Conservation (phyloP, 2,888 invertebrate genomes). For the Polydrusus tereticollis region DNA sequence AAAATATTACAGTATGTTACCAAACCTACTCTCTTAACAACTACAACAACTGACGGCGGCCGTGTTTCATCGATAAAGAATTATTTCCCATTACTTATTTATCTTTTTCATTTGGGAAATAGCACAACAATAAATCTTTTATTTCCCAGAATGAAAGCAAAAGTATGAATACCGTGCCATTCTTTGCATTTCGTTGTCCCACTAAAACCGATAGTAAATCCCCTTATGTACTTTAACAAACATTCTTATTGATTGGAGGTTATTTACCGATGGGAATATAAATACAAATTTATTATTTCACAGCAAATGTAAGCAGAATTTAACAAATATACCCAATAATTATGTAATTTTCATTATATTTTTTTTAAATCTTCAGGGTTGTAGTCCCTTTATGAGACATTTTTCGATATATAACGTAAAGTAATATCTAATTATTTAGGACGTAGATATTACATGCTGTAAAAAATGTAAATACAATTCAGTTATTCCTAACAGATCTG, state of each 20-base stretch:
- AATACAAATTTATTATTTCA: neutral
- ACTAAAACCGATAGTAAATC: neutral
- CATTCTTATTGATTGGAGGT: slow-evolving; percentile 4
- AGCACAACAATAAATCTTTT: slow-evolving; percentile 1
- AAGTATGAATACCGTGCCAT: slow-evolving; percentile 6
- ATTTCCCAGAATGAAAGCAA: slow-evolving; percentile 7
- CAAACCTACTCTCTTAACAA: too few species aligned
- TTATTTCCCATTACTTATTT: neutral
- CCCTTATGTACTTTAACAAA: slow-evolving; percentile 6
- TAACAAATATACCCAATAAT: neutral
- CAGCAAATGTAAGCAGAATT: neutral
- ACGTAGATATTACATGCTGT: too few species aligned
- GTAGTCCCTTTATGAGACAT: too few species aligned
- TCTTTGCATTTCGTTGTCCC: slow-evolving; percentile 7
- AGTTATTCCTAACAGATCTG: too few species aligned
- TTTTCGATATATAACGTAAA: too few species aligned
- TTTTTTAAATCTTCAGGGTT: too few species aligned
- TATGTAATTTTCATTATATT: too few species aligned
- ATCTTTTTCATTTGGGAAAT: neutral
- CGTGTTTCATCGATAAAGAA: neutral
- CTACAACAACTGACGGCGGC: neutral
- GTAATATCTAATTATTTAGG: too few species aligned
- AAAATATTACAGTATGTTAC: too few species aligned
- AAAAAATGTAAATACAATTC: too few species aligned
- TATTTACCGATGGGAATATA: slow-evolving; percentile 7